phyloP scores from a whole-genome alignment of 1,140 invertebrate species.

The Meteorus sp. region DNA sequence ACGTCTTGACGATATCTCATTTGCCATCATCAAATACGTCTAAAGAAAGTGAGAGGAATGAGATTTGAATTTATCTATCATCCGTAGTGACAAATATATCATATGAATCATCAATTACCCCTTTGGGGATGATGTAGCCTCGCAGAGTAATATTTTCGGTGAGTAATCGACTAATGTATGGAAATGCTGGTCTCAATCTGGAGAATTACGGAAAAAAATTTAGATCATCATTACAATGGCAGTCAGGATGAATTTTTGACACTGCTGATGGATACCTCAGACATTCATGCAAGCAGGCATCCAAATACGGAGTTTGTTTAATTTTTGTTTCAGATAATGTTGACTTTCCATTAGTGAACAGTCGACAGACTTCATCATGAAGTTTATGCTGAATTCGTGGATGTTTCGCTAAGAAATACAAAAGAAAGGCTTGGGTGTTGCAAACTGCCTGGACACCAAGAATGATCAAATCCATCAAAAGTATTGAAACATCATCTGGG shows the following conservation, averaged over 20 bases:
- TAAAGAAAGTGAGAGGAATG: constrained; percentile 43
- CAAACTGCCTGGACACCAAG: constrained; percentile 65
- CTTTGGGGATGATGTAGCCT: constrained; percentile 67
- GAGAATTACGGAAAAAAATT: neutral
- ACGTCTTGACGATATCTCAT: constrained; percentile 67
- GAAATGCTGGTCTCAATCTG: constrained; percentile 65
- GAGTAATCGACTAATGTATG: constrained; percentile 66
- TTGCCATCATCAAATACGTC: constrained; percentile 74
- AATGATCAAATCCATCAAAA: constrained; percentile 67
- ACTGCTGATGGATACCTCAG: constrained; percentile 58
- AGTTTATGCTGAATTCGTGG: constrained; percentile 64
- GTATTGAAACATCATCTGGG: constrained; percentile 64
- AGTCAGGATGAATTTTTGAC: too few species aligned
- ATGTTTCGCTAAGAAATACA: constrained; percentile 65
- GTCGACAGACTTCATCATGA: constrained; percentile 59
- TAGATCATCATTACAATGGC: neutral
- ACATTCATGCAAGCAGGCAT: constrained; percentile 70
- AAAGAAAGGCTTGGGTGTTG: constrained; percentile 61
- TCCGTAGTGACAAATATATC: too few species aligned
- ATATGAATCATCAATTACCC: constrained; percentile 55
- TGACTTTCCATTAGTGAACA: constrained; percentile 38
- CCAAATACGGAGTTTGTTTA: constrained; percentile 64
- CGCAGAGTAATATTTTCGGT: constrained; percentile 68
- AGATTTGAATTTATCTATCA: neutral
- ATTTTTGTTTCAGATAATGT: constrained; percentile 46